Percentiles rank a stretch among this genome's conserved stretches.
phyloP scores from a whole-genome alignment of 2,797 vertebrate genomes.

The Acropternis orthonyx region DNA sequence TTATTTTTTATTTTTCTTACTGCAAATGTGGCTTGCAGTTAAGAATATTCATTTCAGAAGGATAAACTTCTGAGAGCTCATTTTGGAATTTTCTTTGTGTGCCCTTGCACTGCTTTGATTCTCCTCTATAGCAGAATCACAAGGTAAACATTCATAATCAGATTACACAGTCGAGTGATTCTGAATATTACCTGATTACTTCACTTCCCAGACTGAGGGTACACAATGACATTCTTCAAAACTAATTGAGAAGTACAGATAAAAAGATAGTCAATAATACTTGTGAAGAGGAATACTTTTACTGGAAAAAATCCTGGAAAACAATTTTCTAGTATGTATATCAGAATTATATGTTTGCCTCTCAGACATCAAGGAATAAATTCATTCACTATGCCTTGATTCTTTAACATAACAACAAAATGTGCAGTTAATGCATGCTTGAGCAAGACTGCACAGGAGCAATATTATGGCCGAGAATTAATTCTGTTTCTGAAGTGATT shows the following conservation, averaged over 20 bases:
- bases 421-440: not conserved
- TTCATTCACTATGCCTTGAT: not conserved
- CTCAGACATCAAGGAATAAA: not conserved
- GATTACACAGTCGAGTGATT: constrained; percentile 26
- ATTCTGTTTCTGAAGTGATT: not conserved
- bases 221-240: constrained; percentile 31
- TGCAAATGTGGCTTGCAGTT: not conserved
- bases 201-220: not conserved
- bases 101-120: constrained; percentile 17
- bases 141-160: constrained; percentile 55
- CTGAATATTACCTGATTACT: constrained; percentile 57
- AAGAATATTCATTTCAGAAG: not conserved
- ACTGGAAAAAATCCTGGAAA: not conserved
- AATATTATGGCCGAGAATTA: not conserved
- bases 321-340: not conserved
- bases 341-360: not conserved
- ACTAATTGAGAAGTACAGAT: constrained; percentile 21
- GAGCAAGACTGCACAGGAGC: not conserved
- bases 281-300: not conserved
- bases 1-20: not conserved
- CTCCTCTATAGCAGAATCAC: not conserved
- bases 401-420: not conserved
- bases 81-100: not conserved
- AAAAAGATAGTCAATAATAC: not conserved
- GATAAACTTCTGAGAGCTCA: not conserved